A percentile compares a stretch with the other conserved stretches of the same genome.
Conservation (phyloP, 2,113 vertebrate species). For the Hiodon alosoides region DNA sequence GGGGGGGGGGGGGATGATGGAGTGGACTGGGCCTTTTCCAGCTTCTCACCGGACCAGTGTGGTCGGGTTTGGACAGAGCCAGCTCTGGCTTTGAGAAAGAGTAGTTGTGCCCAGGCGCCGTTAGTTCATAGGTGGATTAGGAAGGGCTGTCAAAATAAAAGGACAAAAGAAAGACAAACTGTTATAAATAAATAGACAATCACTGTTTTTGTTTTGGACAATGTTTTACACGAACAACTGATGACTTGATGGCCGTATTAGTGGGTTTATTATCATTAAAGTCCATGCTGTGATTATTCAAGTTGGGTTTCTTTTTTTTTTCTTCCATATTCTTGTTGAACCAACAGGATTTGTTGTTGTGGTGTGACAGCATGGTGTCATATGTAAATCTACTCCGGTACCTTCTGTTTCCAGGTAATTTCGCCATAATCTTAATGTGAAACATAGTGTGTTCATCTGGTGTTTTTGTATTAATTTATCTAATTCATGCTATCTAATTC, state of each 20-base stretch:
- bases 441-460: too few species aligned
- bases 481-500: too few species aligned
- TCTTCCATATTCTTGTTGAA: too few species aligned
- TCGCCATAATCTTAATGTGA: too few species aligned
- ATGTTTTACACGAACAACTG: not conserved
- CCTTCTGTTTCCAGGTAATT: too few species aligned
- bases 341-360: too few species aligned
- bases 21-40: conserved; percentile 30
- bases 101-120: not conserved
- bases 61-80: conserved; percentile 7
- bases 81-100: too few species aligned
- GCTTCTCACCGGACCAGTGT: conserved; percentile 8
- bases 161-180: conserved; percentile 23
- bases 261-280: not conserved
- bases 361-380: too few species aligned
- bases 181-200: conserved; percentile 16
- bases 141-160: conserved; percentile 14
- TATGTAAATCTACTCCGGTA: too few species aligned
- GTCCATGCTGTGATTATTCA: too few species aligned
- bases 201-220: not conserved
- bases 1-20: conserved; percentile 22
- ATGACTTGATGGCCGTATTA: not conserved
- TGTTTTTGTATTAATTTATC: too few species aligned
- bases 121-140: conserved; percentile 5
- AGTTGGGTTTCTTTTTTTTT: too few species aligned